Conservation (phyloP, 35 echinoderm and acorn worm species). For the Nesometra sesokonis region DNA sequence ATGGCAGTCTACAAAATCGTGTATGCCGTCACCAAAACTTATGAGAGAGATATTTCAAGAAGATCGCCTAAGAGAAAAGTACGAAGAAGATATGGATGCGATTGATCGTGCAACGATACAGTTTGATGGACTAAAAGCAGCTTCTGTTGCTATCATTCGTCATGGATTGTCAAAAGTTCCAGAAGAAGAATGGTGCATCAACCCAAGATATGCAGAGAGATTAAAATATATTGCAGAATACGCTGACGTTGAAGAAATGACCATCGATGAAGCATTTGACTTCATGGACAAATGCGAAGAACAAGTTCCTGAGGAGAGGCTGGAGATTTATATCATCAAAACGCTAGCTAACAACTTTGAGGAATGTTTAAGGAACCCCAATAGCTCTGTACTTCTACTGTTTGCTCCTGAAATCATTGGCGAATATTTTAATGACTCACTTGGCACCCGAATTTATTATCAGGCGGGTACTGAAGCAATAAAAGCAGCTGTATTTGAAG, state of each 20-base stretch:
- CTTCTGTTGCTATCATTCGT: too few species aligned
- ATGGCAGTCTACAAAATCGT: too few species aligned
- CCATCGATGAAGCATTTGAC: slow-evolving; percentile 30
- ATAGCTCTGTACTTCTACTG: slow-evolving; percentile 43
- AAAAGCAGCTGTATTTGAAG: slow-evolving; percentile 36
- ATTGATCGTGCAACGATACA: slow-evolving; percentile 42
- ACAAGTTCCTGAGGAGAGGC: slow-evolving; percentile 49
- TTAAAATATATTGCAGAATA: too few species aligned
- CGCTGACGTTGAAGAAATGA: slow-evolving; percentile 41
- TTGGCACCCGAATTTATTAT: slow-evolving; percentile 71
- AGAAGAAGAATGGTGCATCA: too few species aligned
- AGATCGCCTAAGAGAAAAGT: slow-evolving; percentile 11
- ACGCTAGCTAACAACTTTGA: slow-evolving; percentile 65
- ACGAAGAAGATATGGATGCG: slow-evolving; percentile 36
- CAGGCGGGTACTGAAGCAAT: slow-evolving; percentile 63
- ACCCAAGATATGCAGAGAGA: too few species aligned
- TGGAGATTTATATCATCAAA: slow-evolving; percentile 58
- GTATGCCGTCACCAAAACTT: too few species aligned
- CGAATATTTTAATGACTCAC: slow-evolving; percentile 75
- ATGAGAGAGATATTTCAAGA: too few species aligned
- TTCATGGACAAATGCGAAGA: slow-evolving; percentile 41
- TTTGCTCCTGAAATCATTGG: slow-evolving; percentile 66
- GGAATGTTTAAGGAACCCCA: slow-evolving; percentile 56
- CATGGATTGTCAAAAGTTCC: too few species aligned
- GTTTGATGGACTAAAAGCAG: too few species aligned